Evolutionary conservation across 2,113 vertebrate genomes (phyloP).

Genomic region (Etheostoma cragini): DNA sequence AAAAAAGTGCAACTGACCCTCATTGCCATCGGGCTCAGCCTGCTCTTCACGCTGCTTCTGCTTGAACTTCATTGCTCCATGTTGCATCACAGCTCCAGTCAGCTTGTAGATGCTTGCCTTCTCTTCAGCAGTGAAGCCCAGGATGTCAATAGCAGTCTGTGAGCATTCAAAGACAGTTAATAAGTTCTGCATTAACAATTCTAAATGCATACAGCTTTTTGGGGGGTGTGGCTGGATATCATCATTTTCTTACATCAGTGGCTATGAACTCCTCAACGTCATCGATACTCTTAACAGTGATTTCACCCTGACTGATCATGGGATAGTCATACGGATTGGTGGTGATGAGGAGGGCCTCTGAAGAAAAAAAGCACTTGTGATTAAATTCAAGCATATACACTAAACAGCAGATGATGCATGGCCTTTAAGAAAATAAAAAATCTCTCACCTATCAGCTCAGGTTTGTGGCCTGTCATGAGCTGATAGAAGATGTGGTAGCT

Average conservation of each 20-base stretch:
- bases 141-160: constrained; percentile 83
- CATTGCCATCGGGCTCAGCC: constrained; percentile 90
- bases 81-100: constrained; percentile 90
- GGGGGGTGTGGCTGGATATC: neutral
- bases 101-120: constrained; percentile 89
- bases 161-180: neutral
- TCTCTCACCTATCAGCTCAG: constrained; percentile 77
- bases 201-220: neutral
- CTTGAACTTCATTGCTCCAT: constrained; percentile 94
- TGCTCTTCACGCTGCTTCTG: constrained; percentile 91
- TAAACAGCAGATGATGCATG: neutral
- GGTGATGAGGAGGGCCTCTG: constrained; percentile 81
- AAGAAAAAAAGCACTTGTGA: constrained; percentile 12
- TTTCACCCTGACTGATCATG: constrained; percentile 81
- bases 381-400: neutral
- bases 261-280: constrained; percentile 76
- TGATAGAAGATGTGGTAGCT: constrained; percentile 87
- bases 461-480: constrained; percentile 81
- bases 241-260: constrained; percentile 66
- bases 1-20: constrained; percentile 79
- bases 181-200: neutral
- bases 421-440: neutral
- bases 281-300: constrained; percentile 78
- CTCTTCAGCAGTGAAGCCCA: constrained; percentile 88
- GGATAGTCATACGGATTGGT: constrained; percentile 77